These are phyloP conservation scores for Desmophyllum pertusum DNA, from an alignment of 92 coral and sea anemone species.

Conservation along the genomic window DNA sequence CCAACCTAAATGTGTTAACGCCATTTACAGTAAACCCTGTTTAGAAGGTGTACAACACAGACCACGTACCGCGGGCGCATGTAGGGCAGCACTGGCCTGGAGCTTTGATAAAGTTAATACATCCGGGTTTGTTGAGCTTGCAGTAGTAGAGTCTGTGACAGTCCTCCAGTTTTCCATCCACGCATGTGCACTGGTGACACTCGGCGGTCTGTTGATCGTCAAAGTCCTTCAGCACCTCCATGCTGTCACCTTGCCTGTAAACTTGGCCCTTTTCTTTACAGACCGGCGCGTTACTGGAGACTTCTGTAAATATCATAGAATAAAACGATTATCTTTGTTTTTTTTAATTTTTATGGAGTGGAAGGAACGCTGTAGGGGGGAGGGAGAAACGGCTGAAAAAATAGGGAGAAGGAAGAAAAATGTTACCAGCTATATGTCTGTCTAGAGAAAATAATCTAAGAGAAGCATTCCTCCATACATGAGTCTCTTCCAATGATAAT, in stretches of 20 bases:
- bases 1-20: too few species aligned
- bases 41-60: too few species aligned
- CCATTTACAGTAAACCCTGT: too few species aligned
- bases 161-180: background rate
- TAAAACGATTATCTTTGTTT: too few species aligned
- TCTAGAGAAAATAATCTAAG: too few species aligned
- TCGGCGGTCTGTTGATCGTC: background rate
- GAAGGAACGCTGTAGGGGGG: too few species aligned
- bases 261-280: conserved; percentile 18
- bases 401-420: too few species aligned
- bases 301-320: background rate
- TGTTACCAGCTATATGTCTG: too few species aligned
- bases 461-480: too few species aligned
- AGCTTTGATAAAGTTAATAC: background rate
- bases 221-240: conserved; percentile 20
- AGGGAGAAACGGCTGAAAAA: too few species aligned
- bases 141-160: conserved; percentile 49
- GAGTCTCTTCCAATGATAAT: too few species aligned
- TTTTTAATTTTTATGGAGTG: too few species aligned
- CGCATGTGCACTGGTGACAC: conserved; percentile 46
- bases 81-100: conserved; percentile 39
- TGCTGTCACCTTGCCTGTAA: conserved; percentile 34
- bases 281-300: conserved; percentile 15
- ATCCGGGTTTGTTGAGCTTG: conserved; percentile 16
- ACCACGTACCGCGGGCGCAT: conserved; percentile 35